phyloP scores from a whole-genome alignment of 2,888 invertebrate species.

The Mactromeris polynyma region DNA sequence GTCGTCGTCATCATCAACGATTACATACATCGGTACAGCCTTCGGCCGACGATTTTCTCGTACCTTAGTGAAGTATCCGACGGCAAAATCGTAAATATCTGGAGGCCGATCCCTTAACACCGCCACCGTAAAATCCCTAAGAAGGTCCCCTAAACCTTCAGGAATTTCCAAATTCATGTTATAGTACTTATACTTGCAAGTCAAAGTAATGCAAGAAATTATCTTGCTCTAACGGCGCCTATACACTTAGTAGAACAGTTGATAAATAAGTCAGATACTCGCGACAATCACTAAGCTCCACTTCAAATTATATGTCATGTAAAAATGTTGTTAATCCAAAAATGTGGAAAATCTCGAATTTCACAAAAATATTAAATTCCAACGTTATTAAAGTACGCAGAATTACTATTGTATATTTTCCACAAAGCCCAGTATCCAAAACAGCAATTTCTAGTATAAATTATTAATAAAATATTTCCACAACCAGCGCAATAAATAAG shows the following conservation, averaged over 20 bases:
- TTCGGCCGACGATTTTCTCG: slow-evolving; percentile 83
- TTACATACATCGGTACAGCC: slow-evolving; percentile 86
- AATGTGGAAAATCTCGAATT: background rate
- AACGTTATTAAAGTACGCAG: background rate
- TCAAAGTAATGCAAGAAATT: background rate
- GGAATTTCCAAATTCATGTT: slow-evolving; percentile 86
- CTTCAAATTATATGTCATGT: background rate
- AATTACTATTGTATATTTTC: background rate
- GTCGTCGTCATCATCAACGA: slow-evolving; percentile 86
- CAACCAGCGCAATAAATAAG: background rate
- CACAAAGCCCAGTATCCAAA: background rate
- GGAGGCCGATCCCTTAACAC: slow-evolving; percentile 85
- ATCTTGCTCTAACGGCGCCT: background rate
- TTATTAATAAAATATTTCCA: background rate
- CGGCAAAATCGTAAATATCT: slow-evolving; percentile 86
- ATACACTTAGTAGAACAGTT: background rate
- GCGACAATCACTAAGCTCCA: background rate
- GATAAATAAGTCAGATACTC: background rate
- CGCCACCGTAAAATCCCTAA: slow-evolving; percentile 86
- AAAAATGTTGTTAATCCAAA: background rate
- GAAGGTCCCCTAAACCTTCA: slow-evolving; percentile 86
- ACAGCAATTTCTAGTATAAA: background rate
- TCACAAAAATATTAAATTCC: background rate
- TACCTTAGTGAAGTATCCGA: slow-evolving; percentile 85
- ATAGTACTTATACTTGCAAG: background rate